Base-by-base conservation (phyloP, 2,797 vertebrate species). In the Megaceryle alcyon region DNA sequence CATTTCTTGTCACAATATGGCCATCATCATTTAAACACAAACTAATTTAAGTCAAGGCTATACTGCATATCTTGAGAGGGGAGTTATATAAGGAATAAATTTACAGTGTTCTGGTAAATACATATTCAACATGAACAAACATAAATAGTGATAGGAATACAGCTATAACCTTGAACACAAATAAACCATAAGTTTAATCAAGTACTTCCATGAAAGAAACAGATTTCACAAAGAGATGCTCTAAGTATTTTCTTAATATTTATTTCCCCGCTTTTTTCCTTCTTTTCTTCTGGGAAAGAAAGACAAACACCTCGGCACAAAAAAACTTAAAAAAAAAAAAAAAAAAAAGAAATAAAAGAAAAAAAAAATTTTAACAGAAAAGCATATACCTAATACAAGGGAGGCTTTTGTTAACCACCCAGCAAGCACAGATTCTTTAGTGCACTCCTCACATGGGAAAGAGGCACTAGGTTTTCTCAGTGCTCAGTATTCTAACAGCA, bases 31-130 rank as follows among this genome's bases (percentile, higher is more conserved):
- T 61, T 69, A 71, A 83, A 93, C n/a, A 46, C 31, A 60, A 4
- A 39, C 7, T 53, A 87, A 78, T 2, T 0, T 31, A 86, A 88
- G 37, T 57, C 57, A 94, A 89, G 48, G 28, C 35, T 68, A 57
- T 15, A 81, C 22, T 31, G 68, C 3, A 9, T 66, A 75, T 76
- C 56, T 88, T 56, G 73, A 90, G 77, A 76, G 16, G 33, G 66
- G 46, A 88, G n/a, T 73, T 64, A 79, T 2, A 63, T 6, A 21
- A 22, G 25, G 60, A 92, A 73, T 65, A 93, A 28, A 63, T 75
- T 78, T 94, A 86, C 51, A 91, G 59, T 85, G 77, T 64, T 91
- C 91, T 79, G n/a, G 51, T 88, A 96, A 91, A 54, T 48, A 88
- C 37, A 79, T 49, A 69, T 25, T 90, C 64, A 86, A 83, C 31